These are phyloP conservation scores for Plestiodon gilberti DNA, from an alignment of 2,113 vertebrate genomes.

Conservation along the genomic window DNA sequence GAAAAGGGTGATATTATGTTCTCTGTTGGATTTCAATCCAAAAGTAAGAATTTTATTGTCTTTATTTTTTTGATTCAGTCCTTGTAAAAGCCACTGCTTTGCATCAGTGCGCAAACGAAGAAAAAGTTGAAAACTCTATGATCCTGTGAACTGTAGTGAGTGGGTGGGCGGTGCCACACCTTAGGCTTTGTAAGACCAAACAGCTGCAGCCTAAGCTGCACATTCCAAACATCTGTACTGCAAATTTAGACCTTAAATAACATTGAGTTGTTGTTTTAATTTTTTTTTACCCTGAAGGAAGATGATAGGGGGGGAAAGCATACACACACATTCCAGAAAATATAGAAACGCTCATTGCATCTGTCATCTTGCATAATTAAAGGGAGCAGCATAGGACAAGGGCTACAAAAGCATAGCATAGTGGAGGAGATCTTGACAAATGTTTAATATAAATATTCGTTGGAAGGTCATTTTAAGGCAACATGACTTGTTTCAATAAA, in stretches of 20 bases:
- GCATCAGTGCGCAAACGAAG: not conserved
- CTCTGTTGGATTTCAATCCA: slow-evolving; percentile 41
- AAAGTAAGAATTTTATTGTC: slow-evolving; percentile 32
- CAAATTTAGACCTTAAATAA: slow-evolving; percentile 1
- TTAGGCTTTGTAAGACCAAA: slow-evolving; percentile 27
- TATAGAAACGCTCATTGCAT: slow-evolving; percentile 30
- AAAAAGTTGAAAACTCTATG: not conserved
- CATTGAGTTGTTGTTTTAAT: not conserved
- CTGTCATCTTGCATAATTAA: slow-evolving; percentile 26
- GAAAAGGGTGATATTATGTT: slow-evolving; percentile 50
- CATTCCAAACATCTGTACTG: not conserved
- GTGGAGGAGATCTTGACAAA: not conserved
- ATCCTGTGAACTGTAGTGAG: slow-evolving; percentile 4
- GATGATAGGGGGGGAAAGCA: slow-evolving; percentile 20
- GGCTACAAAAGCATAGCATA: slow-evolving; percentile 17
- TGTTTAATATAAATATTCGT: slow-evolving; percentile 28
- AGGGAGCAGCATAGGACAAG: not conserved
- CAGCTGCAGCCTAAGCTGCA: not conserved
- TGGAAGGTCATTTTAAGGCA: slow-evolving; percentile 59
- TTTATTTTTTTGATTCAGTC: slow-evolving; percentile 43
- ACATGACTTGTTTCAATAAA: slow-evolving; percentile 28
- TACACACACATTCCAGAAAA: slow-evolving; percentile 4
- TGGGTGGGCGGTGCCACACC: slow-evolving; percentile 22
- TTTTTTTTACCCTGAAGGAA: not conserved
- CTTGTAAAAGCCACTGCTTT: slow-evolving; percentile 37